These are phyloP conservation scores for Oligia latruncula DNA, from an alignment of 2,888 invertebrate genomes.

Conservation along the genomic window DNA sequence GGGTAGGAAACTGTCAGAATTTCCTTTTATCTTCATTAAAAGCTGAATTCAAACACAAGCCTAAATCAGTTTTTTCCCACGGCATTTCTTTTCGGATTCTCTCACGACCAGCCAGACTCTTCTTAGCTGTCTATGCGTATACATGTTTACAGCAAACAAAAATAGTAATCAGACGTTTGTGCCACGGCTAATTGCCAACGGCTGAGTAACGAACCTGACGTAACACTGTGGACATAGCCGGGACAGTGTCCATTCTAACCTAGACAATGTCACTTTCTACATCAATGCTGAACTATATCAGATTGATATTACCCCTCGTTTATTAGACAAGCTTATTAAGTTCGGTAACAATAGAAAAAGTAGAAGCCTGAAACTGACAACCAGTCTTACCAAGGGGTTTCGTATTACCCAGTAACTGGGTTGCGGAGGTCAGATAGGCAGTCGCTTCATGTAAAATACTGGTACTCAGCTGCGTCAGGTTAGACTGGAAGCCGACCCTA, in stretches of 20 bases:
- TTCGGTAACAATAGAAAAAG: no score
- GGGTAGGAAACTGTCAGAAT: background rate
- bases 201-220: conserved; percentile 64
- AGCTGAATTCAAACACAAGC: background rate
- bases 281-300: background rate
- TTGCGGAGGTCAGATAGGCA: no score
- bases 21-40: background rate
- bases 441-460: no score
- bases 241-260: conserved; percentile 35
- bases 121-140: conserved; percentile 53
- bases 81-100: conserved; percentile 35
- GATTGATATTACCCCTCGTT: background rate
- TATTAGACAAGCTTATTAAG: no score
- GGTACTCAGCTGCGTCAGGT: no score
- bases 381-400: no score
- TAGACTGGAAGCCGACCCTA: no score
- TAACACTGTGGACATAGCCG: conserved; percentile 49
- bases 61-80: conserved; percentile 29
- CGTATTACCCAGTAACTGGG: no score
- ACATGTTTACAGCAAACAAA: conserved; percentile 72
- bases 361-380: no score
- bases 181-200: conserved; percentile 81
- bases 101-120: conserved; percentile 42
- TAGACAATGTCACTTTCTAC: conserved; percentile 43
- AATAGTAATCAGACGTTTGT: conserved; percentile 75